Conservation (phyloP, 2,797 vertebrate species). For the Cheirogaleus major region DNA sequence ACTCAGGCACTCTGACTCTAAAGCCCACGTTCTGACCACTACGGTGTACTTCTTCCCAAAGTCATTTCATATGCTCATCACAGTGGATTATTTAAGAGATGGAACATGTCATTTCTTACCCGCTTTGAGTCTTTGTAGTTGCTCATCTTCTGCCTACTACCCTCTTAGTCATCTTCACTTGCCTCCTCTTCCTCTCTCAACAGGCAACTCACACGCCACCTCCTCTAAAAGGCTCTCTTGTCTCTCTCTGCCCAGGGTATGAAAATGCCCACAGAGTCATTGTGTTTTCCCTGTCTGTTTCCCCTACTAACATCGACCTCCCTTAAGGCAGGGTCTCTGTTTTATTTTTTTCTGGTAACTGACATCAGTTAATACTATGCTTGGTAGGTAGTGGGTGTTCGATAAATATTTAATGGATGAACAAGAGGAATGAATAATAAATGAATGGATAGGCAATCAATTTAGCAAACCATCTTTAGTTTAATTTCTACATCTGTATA, state of each 20-base stretch:
- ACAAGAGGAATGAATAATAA: not conserved
- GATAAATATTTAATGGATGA: conserved; percentile 20
- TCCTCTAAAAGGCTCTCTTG: not conserved
- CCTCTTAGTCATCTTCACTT: not conserved
- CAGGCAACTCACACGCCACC: not conserved
- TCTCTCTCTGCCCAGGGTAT: not conserved
- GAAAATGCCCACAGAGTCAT: not conserved
- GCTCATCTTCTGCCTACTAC: not conserved
- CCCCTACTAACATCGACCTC: not conserved
- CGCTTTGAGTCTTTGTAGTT: not conserved
- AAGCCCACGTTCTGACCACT: not conserved
- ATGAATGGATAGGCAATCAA: not conserved
- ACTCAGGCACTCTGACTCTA: not conserved
- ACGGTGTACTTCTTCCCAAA: not conserved
- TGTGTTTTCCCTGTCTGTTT: not conserved
- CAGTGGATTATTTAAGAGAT: not conserved
- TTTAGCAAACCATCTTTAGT: not conserved
- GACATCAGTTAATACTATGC: not conserved
- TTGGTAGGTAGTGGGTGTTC: not conserved
- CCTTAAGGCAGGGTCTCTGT: not conserved
- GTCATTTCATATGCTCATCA: not conserved
- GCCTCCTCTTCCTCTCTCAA: not conserved
- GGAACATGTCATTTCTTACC: not conserved
- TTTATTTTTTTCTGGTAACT: not conserved
- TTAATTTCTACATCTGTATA: conserved; percentile 16